Conservation (phyloP, 64 coral and sea anemone species). For the Stichodactyla helianthus region DNA sequence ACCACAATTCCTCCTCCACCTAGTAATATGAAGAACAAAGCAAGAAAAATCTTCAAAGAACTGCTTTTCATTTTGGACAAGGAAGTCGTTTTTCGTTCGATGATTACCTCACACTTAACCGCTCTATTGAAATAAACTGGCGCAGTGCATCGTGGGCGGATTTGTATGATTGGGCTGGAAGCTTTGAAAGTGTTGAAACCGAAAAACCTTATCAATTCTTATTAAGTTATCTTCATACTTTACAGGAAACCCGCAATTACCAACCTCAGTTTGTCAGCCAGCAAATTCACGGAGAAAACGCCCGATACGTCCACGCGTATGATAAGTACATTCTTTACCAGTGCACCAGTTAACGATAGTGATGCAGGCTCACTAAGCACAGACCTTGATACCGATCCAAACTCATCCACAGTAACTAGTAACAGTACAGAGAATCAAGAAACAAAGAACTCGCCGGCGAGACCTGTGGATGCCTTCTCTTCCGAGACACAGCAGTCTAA, state of each 20-base stretch:
- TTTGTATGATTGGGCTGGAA: no score
- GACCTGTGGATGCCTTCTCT: not conserved
- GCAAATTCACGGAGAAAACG: constrained; percentile 75
- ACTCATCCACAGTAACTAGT: not conserved
- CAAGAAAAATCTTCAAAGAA: no score
- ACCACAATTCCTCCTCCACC: no score
- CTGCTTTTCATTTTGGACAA: no score
- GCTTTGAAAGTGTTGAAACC: no score
- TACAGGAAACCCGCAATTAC: constrained; percentile 77
- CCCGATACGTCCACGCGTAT: constrained; percentile 28
- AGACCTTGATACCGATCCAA: not conserved
- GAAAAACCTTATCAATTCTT: no score
- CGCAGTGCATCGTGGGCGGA: no score
- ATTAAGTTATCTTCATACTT: not conserved
- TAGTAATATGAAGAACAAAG: no score
- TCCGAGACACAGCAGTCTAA: not conserved
- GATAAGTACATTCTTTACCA: constrained; percentile 75
- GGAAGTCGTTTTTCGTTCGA: no score
- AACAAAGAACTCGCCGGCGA: not conserved
- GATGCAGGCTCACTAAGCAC: not conserved
- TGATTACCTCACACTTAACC: no score
- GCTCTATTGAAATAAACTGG: no score
- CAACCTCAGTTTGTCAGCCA: constrained; percentile 56
- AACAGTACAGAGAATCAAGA: not conserved
- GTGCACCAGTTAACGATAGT: not conserved